These are phyloP conservation scores for Macrobrachium nipponense DNA, from an alignment of 1,140 invertebrate species.

Conservation along the genomic window DNA sequence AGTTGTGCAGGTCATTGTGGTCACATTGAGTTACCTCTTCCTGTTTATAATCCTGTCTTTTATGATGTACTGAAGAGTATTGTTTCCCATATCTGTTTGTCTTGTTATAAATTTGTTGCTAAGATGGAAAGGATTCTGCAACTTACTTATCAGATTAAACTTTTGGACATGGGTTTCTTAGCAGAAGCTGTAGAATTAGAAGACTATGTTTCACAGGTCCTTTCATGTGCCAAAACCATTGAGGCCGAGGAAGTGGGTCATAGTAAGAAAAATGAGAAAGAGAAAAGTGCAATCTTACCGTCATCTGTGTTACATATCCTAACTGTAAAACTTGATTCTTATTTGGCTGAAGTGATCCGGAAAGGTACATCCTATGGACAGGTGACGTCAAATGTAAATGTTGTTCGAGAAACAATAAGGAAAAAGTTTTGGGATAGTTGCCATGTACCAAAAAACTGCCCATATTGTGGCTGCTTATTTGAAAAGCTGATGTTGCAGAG, in stretches of 20 bases:
- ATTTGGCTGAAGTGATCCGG: neutral
- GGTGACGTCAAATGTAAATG: too few species aligned
- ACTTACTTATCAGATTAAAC: slow-evolving; percentile 79
- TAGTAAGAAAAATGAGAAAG: neutral
- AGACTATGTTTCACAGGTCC: slow-evolving; percentile 62
- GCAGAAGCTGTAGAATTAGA: slow-evolving; percentile 79
- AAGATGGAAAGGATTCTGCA: slow-evolving; percentile 68
- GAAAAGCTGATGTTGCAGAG: too few species aligned
- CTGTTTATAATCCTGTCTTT: slow-evolving; percentile 93
- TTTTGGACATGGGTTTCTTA: slow-evolving; percentile 81
- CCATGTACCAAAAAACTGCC: too few species aligned
- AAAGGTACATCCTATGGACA: too few species aligned
- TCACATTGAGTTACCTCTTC: slow-evolving; percentile 91
- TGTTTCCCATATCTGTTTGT: slow-evolving; percentile 78
- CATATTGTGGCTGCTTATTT: too few species aligned
- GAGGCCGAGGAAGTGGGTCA: slow-evolving; percentile 42
- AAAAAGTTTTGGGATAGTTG: too few species aligned
- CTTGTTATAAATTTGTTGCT: slow-evolving; percentile 71
- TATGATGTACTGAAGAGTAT: slow-evolving; percentile 79
- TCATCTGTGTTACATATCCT: neutral
- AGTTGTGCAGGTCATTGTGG: slow-evolving; percentile 95
- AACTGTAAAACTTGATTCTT: slow-evolving; percentile 6
- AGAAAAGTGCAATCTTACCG: neutral
- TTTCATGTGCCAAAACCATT: neutral
- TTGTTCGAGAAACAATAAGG: too few species aligned